These are phyloP conservation scores for Phallusia fumigata DNA, from an alignment of 23 tunicate genomes.

Conservation along the genomic window DNA sequence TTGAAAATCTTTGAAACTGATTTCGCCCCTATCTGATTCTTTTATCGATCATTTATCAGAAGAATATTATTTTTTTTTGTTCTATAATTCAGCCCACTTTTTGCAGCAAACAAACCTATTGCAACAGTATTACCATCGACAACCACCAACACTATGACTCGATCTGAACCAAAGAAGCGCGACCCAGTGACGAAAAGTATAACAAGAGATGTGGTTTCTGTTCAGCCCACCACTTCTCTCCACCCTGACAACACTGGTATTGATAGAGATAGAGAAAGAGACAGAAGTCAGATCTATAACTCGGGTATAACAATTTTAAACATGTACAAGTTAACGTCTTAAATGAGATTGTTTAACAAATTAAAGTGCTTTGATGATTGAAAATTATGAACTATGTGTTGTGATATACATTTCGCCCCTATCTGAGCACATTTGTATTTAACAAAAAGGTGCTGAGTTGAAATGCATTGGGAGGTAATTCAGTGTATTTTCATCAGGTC, in stretches of 20 bases:
- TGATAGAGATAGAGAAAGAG: not conserved
- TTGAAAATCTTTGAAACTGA: constrained; percentile 6
- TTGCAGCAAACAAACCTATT: constrained; percentile 32
- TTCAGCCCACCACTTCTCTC: not conserved
- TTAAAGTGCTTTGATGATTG: not conserved
- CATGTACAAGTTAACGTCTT: not conserved
- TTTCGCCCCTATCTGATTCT: constrained; percentile 54
- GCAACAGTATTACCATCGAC: constrained; percentile 52
- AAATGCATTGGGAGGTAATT: too few relatives aligned
- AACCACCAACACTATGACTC: constrained; percentile 31
- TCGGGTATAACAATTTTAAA: not conserved
- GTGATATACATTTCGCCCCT: constrained; percentile 1
- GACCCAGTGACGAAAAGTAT: constrained; percentile 21
- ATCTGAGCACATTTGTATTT: constrained; percentile 1
- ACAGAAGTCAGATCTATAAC: not conserved
- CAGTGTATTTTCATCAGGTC: too few relatives aligned
- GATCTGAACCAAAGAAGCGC: constrained; percentile 6
- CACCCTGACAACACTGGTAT: not conserved
- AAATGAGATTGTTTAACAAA: not conserved
- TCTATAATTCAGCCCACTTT: not conserved
- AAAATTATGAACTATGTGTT: not conserved
- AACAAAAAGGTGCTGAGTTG: too few relatives aligned
- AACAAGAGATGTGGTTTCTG: constrained; percentile 34
- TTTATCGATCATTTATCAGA: not conserved
- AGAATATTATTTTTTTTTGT: not conserved